Base-by-base conservation (phyloP, 2,888 invertebrate genomes). In the Lasioglossum malachurum region DNA sequence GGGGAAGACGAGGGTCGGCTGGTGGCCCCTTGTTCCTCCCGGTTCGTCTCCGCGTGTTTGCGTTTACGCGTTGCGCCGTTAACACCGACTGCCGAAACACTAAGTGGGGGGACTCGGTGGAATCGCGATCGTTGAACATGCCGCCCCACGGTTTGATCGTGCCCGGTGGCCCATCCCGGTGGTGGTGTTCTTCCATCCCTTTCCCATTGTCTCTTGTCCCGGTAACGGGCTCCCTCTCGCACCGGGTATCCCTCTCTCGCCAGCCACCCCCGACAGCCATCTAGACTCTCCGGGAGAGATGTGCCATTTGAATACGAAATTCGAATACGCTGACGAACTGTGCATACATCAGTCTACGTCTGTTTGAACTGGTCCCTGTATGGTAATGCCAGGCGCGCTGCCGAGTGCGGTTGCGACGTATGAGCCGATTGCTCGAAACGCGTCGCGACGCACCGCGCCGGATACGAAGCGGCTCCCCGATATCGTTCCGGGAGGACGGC, bases 241-340 rank as follows among this genome's bases (percentile, higher is more conserved):
- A 46, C 69, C 72, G 74, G 69, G 57, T 57, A 78, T 80, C 73
- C 82, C 87, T 80, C 80, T 78, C 67, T 31, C 27, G 64, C 83
- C 53, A 80, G 64, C 75, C 75, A 78, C 83, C 78, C 44, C 72
- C 89, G 91, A 88, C 91, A 93, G 92, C 90, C 90, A 91, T 91
- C 91, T 84, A 89, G 91, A 90, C 89, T 89, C 89, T 89, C 86
- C 84, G 89, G 89, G 92, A 92, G 92, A 92, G 92, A 92, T 91
- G 93, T 91, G 93, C 92, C 93, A 94, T 94, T 94, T 94, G 94
- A 94, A 94, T 94, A 94, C 94, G 94, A 94, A 94, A 94, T 94
- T 94, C 94, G 94, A 93, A 93, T 93, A 92, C 93, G 92, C 94
- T 94, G 94, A 94, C 94, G 94, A 94, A 94, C 94, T 92, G 90